Conservation (phyloP, 2,888 invertebrate genomes). For the Epinotia bilunana region DNA sequence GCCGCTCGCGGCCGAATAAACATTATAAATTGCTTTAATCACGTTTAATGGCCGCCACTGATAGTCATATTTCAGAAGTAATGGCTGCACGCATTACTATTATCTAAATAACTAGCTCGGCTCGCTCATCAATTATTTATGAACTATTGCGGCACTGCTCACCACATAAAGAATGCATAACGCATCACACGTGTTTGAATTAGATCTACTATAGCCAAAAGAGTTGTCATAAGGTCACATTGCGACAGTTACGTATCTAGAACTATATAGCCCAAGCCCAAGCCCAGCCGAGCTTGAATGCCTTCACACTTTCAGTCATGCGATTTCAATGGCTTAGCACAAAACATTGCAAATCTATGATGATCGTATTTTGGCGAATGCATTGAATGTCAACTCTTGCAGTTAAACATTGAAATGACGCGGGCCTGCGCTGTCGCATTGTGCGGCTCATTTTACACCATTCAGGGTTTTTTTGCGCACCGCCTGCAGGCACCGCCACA, state of each 20-base stretch:
- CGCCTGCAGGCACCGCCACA: constrained; percentile 20
- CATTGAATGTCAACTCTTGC: constrained; percentile 33
- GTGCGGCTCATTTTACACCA: constrained; percentile 41
- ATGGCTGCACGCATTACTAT: constrained; percentile 38
- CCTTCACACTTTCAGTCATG: neutral
- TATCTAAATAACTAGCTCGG: constrained; percentile 36
- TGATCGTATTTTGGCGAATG: neutral
- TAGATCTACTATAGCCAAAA: neutral
- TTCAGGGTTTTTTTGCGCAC: constrained; percentile 34
- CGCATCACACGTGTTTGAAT: constrained; percentile 1
- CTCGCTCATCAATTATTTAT: constrained; percentile 45
- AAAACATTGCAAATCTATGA: constrained; percentile 17
- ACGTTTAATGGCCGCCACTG: constrained; percentile 59
- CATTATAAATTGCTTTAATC: constrained; percentile 76
- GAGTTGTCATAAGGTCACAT: constrained; percentile 10
- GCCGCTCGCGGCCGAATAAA: constrained; percentile 58
- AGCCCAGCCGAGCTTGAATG: neutral
- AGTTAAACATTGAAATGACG: constrained; percentile 22
- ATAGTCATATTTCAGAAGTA: constrained; percentile 47
- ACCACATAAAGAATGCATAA: constrained; percentile 11
- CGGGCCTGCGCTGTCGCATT: constrained; percentile 33
- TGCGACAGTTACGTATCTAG: constrained; percentile 12
- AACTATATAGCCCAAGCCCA: constrained; percentile 1
- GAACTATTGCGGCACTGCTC: constrained; percentile 30
- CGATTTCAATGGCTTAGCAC: constrained; percentile 7